Base-by-base conservation (phyloP, 2,113 vertebrate species). In the Xyliphius kryptos region DNA sequence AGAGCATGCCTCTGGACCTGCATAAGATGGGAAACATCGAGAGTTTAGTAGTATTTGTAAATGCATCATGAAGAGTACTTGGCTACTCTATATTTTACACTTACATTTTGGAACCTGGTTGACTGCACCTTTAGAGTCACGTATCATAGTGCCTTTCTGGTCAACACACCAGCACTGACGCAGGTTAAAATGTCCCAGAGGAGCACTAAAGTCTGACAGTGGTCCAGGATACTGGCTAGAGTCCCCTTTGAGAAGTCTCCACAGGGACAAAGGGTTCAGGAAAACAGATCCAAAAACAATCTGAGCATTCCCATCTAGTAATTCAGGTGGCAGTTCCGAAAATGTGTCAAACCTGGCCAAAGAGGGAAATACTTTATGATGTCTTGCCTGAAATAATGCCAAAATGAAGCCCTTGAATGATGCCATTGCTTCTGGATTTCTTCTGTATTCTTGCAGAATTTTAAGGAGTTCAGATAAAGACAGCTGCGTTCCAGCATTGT, bases 91-190 rank as follows among this genome's bases (percentile, higher is more conserved):
- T 40, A 21, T 32, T 8, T 41, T 49, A 10, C 47, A 83, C 91
- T 88, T 79, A 93, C 91, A 93, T 73, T 75, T 58, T 16, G 89
- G 89, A 13, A 85, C 1, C 36, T 81, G 68, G 32, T 77, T 80
- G 6, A 55, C 60, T 44, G 74, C 16, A 1, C 68, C 58, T 61
- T 70, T 75, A 16, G 82, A 87, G 61, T 79, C 81, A 41, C 72
- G 59, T 14, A 88, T 46, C 48, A 85, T 74, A 22, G 70, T 5
- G 26, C 91, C 91, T 51, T 71, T 72, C 50, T 63, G 74, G 47
- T 88, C 72, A 59, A 86, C 86, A 63, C 91, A 93, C 91, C 91
- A 93, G 74, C 91, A 93, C 2, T 73, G 82, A 46, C 91, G 86
- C 9, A 88, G 80, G 1, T 89, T 76, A 2, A 88, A 74, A 68